Conservation (phyloP, 2,888 invertebrate genomes). For the Eristalis intricaria region DNA sequence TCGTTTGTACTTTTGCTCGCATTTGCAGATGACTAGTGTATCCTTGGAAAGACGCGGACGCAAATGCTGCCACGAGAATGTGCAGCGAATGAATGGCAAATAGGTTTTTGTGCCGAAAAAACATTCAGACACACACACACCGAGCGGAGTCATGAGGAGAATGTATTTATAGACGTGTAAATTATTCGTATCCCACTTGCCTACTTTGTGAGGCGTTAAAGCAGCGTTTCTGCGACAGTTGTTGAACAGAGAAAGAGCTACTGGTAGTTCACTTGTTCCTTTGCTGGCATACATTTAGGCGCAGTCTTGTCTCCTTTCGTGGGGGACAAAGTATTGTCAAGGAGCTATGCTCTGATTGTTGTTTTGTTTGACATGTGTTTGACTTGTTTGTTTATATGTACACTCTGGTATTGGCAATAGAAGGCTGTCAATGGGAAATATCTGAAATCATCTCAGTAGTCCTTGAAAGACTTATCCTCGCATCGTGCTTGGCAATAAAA, state of each 20-base stretch:
- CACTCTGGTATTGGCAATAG: too few species aligned
- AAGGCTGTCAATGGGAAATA: too few species aligned
- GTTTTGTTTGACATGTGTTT: too few species aligned
- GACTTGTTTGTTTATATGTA: too few species aligned
- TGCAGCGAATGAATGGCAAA: constrained; percentile 31
- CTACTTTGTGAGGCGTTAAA: not conserved
- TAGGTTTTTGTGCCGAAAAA: constrained; percentile 30
- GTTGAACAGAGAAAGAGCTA: not conserved
- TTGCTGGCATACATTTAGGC: not conserved
- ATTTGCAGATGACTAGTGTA: constrained; percentile 10
- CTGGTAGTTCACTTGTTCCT: not conserved
- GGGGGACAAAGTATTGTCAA: not conserved
- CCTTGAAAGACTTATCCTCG: too few species aligned
- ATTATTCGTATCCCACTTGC: not conserved
- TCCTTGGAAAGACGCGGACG: not conserved
- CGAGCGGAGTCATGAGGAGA: not conserved
- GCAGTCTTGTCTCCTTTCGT: not conserved
- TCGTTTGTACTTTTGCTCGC: not conserved
- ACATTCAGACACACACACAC: not conserved
- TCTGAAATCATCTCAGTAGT: too few species aligned
- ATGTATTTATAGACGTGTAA: not conserved
- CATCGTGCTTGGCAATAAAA: too few species aligned
- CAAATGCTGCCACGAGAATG: constrained; percentile 11
- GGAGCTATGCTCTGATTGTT: too few species aligned
- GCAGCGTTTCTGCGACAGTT: not conserved